These are phyloP conservation scores for Crepidodera aurea DNA, from an alignment of 2,888 invertebrate genomes.

Conservation along the genomic window DNA sequence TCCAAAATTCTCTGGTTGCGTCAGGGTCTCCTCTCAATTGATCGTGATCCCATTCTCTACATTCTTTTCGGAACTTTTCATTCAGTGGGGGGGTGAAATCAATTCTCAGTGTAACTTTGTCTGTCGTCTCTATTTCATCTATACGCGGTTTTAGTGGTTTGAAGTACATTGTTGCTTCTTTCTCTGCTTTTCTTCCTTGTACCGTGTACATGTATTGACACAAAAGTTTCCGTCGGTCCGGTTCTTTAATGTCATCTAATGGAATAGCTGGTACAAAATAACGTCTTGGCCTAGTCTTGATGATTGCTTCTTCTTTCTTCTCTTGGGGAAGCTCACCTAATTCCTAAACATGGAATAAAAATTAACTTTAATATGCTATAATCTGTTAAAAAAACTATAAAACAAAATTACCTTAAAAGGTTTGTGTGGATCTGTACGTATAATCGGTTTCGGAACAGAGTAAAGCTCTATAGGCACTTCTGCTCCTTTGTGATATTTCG, in stretches of 20 bases:
- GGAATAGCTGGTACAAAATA: conserved; percentile 55
- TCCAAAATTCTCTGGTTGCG: no score
- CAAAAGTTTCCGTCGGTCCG: no score
- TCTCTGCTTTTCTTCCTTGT: conserved; percentile 52
- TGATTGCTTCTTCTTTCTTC: conserved; percentile 47
- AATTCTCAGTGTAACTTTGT: no score
- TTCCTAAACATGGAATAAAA: no score
- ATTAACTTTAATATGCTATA: background rate
- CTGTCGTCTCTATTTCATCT: no score
- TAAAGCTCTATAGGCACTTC: conserved; percentile 55
- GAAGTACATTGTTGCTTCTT: conserved; percentile 49
- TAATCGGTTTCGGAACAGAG: conserved; percentile 53
- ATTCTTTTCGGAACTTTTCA: no score
- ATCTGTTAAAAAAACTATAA: no score
- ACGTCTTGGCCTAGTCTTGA: conserved; percentile 55
- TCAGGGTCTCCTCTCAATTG: no score
- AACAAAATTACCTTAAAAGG: conserved; percentile 42
- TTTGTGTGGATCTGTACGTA: no score
- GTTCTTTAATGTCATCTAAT: conserved; percentile 58
- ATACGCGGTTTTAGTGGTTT: conserved; percentile 36
- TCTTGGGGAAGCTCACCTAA: conserved; percentile 37
- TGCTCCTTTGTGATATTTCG: conserved; percentile 44
- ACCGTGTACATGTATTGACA: conserved; percentile 57
- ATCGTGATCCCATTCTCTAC: no score
- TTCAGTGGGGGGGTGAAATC: conserved; percentile 48